Evolutionary conservation across 2,888 invertebrate genomes (phyloP).

Genomic region (Latrodectus elegans): DNA sequence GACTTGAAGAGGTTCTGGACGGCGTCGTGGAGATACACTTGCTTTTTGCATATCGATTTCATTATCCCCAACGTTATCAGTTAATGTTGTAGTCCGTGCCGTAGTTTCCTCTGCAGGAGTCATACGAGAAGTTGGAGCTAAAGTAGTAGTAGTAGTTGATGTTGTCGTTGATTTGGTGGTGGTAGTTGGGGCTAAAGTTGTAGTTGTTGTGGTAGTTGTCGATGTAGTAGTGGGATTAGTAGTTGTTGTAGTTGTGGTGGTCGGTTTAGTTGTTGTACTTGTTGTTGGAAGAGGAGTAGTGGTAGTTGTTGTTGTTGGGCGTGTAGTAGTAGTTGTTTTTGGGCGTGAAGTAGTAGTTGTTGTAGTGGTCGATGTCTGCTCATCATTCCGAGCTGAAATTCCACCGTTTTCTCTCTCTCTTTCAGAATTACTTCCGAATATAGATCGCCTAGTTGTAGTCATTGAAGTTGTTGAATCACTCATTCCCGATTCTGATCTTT

Average conservation of each 20-base stretch:
- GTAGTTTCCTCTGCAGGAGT: slow-evolving; percentile 57
- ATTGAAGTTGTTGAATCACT: slow-evolving; percentile 21
- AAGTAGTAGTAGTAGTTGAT: slow-evolving; percentile 28
- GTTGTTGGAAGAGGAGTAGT: slow-evolving; percentile 26
- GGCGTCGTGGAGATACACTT: slow-evolving; percentile 17
- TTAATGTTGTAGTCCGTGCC: slow-evolving; percentile 12
- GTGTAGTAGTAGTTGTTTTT: slow-evolving; percentile 24
- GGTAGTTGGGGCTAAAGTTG: slow-evolving; percentile 27
- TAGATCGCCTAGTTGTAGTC: slow-evolving; percentile 45
- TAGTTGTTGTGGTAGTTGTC: slow-evolving; percentile 35
- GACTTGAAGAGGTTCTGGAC: slow-evolving; percentile 53
- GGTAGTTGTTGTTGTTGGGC: slow-evolving; percentile 25
- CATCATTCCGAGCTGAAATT: slow-evolving; percentile 38
- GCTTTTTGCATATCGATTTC: slow-evolving; percentile 63
- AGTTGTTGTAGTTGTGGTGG: slow-evolving; percentile 33
- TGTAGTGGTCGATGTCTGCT: slow-evolving; percentile 11
- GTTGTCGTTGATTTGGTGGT: slow-evolving; percentile 22
- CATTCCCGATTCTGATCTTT: slow-evolving; percentile 11
- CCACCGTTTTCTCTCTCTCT: slow-evolving; percentile 46
- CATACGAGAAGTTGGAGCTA: slow-evolving; percentile 9
- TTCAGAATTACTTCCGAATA: slow-evolving; percentile 37
- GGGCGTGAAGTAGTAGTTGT: slow-evolving; percentile 11
- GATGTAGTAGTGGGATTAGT: slow-evolving; percentile 26
- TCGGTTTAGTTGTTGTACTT: slow-evolving; percentile 17
- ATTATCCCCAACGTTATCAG: slow-evolving; percentile 37